Percentiles rank a stretch among this genome's conserved stretches.
phyloP scores from a whole-genome alignment of 2,797 vertebrate genomes.

The Pangasius djambal region DNA sequence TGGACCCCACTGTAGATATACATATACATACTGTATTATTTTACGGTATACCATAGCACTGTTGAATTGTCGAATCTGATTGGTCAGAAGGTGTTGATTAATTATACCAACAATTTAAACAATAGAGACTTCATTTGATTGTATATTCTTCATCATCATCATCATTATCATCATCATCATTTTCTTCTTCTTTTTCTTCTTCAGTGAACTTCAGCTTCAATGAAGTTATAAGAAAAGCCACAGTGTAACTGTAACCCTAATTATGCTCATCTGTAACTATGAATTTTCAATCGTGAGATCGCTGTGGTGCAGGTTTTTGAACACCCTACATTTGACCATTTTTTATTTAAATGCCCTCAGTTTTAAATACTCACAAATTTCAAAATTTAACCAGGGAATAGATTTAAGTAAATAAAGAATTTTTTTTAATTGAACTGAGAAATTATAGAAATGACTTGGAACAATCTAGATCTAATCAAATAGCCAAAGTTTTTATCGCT shows the following conservation, averaged over 20 bases:
- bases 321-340: neutral
- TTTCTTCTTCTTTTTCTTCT: neutral
- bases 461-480: neutral
- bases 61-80: neutral
- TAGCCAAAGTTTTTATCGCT: neutral
- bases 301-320: neutral
- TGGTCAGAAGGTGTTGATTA: neutral
- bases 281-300: neutral
- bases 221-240: neutral
- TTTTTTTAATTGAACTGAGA: neutral
- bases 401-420: neutral
- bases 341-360: neutral
- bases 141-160: too few relatives aligned
- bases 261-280: neutral
- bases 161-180: too few relatives aligned
- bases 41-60: neutral
- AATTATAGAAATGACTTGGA: neutral
- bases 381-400: neutral
- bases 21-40: neutral
- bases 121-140: too few relatives aligned
- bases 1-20: neutral
- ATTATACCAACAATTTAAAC: neutral
- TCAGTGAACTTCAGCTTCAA: neutral
- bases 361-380: neutral
- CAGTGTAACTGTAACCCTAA: neutral